Evolutionary conservation across 2,888 invertebrate species (phyloP).

Genomic region (Heliconius aoede): DNA sequence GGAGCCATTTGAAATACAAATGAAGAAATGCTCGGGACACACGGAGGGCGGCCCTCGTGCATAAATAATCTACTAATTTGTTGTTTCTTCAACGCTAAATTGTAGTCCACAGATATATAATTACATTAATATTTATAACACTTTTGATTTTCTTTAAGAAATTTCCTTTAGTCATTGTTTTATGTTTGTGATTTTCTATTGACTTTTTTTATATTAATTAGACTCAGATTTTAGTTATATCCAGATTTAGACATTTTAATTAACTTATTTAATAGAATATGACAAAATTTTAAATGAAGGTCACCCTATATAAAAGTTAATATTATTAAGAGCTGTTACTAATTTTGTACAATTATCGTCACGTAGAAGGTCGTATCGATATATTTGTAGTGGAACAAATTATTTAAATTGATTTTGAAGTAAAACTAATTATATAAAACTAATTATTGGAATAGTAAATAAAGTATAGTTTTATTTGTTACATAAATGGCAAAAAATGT

Average conservation of each 20-base stretch:
- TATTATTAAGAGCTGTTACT: conserved; percentile 19
- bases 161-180: not conserved
- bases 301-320: not conserved
- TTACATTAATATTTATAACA: conserved; percentile 81
- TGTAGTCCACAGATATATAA: conserved; percentile 68
- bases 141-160: conserved; percentile 30
- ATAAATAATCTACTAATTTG: conserved; percentile 81
- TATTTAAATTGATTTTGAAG: conserved; percentile 43
- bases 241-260: not conserved
- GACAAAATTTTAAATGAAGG: not conserved
- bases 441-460: not conserved
- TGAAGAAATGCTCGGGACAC: conserved; percentile 73
- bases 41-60: conserved; percentile 74
- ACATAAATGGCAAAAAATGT: too few relatives aligned
- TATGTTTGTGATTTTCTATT: conserved; percentile 6
- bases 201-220: not conserved
- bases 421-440: conserved; percentile 38
- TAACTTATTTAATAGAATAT: not conserved
- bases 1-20: conserved; percentile 70
- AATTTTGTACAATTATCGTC: conserved; percentile 35
- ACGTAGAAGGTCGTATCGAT: conserved; percentile 10
- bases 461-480: not conserved
- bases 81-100: conserved; percentile 78
- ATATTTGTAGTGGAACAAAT: conserved; percentile 37
- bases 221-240: not conserved